phyloP scores from a whole-genome alignment of 2,797 vertebrate genomes.

The Erpetoichthys calabaricus region DNA sequence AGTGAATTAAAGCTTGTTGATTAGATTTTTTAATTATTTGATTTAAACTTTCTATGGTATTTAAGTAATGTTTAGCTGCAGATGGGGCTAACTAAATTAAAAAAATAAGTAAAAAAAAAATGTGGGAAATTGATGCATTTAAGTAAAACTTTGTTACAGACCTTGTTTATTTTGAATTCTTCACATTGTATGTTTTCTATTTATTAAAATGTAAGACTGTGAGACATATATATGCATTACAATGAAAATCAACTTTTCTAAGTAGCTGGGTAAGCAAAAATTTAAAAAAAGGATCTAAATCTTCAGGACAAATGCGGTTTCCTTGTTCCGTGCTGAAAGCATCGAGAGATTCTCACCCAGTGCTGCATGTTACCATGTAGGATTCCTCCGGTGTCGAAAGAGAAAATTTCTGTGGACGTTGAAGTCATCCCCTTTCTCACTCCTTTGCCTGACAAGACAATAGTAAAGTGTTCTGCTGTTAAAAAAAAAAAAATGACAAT shows the following conservation, averaged over 20 bases:
- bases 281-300: too few relatives aligned
- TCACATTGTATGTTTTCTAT: slow-evolving; percentile 66
- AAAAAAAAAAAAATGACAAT: slow-evolving; percentile 31
- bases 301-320: too few relatives aligned
- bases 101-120: too few relatives aligned
- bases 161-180: slow-evolving; percentile 40
- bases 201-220: slow-evolving; percentile 73
- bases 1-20: too few relatives aligned
- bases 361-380: slow-evolving; percentile 46
- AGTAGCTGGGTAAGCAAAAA: slow-evolving; percentile 25
- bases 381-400: slow-evolving; percentile 38
- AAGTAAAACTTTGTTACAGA: too few relatives aligned
- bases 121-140: too few relatives aligned
- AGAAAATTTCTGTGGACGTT: slow-evolving; percentile 15
- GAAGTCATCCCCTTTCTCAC: slow-evolving; percentile 27
- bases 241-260: too few relatives aligned
- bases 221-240: slow-evolving; percentile 61
- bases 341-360: slow-evolving; percentile 32
- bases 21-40: too few relatives aligned
- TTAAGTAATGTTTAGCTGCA: too few relatives aligned
- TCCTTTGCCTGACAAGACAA: slow-evolving; percentile 32
- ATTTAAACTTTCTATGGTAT: too few relatives aligned
- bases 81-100: too few relatives aligned
- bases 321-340: slow-evolving; percentile 13
- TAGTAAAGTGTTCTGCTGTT: slow-evolving; percentile 28